A percentile compares a stretch with the other conserved stretches of the same genome.
Evolutionary conservation across 2,888 invertebrate genomes (phyloP).

Genomic region (Drosophila demipolita): DNA sequence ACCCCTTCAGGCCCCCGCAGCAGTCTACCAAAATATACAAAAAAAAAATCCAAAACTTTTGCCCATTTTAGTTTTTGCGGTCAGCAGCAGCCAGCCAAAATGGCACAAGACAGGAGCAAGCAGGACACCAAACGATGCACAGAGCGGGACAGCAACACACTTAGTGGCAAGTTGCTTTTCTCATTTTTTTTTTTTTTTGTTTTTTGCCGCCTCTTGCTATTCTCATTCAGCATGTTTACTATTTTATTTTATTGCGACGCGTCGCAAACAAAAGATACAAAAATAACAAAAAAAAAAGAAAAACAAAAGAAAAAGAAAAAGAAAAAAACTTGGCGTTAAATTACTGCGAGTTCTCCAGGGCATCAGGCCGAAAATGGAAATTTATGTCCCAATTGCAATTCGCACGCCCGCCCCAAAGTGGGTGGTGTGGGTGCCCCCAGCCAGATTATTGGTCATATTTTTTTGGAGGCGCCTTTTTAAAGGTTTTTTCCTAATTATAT

Average conservation of each 20-base stretch:
- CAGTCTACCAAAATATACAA: background rate
- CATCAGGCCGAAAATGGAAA: constrained; percentile 79
- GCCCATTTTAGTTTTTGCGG: constrained; percentile 55
- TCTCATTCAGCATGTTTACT: constrained; percentile 69
- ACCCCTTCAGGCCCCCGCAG: constrained; percentile 5
- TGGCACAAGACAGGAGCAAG: constrained; percentile 5
- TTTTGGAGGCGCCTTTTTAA: constrained; percentile 27
- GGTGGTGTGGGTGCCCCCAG: constrained; percentile 21
- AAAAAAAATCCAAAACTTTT: constrained; percentile 45
- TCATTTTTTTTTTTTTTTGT: constrained; percentile 42
- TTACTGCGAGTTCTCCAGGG: constrained; percentile 76
- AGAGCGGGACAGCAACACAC: constrained; percentile 45
- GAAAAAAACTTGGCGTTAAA: constrained; percentile 75
- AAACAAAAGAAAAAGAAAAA: constrained; percentile 16
- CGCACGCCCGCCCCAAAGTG: constrained; percentile 21
- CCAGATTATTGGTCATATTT: constrained; percentile 66
- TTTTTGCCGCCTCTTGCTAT: background rate
- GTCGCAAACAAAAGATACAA: constrained; percentile 31
- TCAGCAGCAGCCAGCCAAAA: constrained; percentile 38
- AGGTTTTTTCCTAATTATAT: constrained; percentile 65
- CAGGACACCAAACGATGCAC: background rate
- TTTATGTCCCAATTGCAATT: constrained; percentile 81
- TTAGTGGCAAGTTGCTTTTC: constrained; percentile 63
- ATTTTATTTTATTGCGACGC: constrained; percentile 75
- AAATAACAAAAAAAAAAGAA: constrained; percentile 23